These are phyloP conservation scores for Tolypeutes matacus DNA, from an alignment of 2,797 vertebrate species.

Conservation along the genomic window DNA sequence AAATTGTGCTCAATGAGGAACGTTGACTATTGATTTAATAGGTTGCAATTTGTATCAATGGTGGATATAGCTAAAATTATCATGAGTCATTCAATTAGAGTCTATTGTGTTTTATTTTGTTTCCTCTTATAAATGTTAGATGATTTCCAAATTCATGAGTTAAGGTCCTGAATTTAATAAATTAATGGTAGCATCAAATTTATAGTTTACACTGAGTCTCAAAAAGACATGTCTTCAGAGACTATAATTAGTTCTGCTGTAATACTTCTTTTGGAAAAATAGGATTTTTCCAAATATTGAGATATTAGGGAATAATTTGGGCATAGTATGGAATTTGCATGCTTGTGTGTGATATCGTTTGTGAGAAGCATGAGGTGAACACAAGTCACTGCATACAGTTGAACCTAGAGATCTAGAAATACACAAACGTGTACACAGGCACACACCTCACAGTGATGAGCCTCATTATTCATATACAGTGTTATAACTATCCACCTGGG, in stretches of 20 bases:
- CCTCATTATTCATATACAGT: neutral
- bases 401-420: neutral
- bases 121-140: neutral
- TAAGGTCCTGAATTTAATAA: neutral
- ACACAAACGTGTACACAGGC: neutral
- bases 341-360: neutral
- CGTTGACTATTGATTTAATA: neutral
- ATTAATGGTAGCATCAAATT: neutral
- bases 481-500: neutral
- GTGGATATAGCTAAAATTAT: neutral
- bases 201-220: neutral
- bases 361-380: neutral
- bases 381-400: neutral
- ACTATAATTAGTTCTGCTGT: neutral
- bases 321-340: neutral
- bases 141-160: neutral
- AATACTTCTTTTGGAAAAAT: neutral
- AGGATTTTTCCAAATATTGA: neutral
- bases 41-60: neutral
- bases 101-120: neutral
- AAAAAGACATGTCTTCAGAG: neutral
- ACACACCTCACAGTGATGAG: rapidly evolving
- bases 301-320: neutral
- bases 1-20: neutral
- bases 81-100: neutral